Conservation (phyloP, 2,888 invertebrate genomes). For the Eledona agricola region DNA sequence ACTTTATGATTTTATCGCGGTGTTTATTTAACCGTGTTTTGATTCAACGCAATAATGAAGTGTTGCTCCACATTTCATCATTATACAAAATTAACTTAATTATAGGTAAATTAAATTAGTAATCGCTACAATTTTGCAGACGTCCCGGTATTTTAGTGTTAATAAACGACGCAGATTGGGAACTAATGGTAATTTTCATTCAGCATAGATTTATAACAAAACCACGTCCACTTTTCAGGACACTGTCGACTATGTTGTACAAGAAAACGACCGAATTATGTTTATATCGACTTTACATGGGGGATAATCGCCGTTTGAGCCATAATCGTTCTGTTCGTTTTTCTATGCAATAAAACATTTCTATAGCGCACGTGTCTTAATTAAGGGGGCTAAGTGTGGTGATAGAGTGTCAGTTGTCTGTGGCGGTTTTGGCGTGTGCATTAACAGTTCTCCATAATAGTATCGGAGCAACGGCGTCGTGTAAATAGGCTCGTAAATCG, state of each 20-base stretch:
- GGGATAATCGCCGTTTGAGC: too few relatives aligned
- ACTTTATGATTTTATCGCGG: too few relatives aligned
- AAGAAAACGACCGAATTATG: constrained; percentile 74
- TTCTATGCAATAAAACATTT: constrained; percentile 14
- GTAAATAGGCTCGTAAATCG: constrained; percentile 41
- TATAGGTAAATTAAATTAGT: too few relatives aligned
- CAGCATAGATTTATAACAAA: not conserved
- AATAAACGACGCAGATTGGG: constrained; percentile 97
- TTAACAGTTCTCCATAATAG: constrained; percentile 34
- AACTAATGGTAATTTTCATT: constrained; percentile 71
- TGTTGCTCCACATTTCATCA: too few relatives aligned
- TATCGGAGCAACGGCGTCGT: constrained; percentile 29
- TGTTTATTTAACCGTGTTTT: too few relatives aligned
- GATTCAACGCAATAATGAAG: too few relatives aligned
- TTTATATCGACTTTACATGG: constrained; percentile 89
- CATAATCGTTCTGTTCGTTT: too few relatives aligned
- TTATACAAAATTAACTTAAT: too few relatives aligned
- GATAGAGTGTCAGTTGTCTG: constrained; percentile 16
- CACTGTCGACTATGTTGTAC: constrained; percentile 75
- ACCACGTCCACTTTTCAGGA: constrained; percentile 63
- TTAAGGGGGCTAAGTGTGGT: constrained; percentile 8
- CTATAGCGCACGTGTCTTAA: constrained; percentile 26
- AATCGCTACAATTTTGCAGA: too few relatives aligned
- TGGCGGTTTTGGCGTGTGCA: constrained; percentile 35
- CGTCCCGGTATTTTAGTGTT: constrained; percentile 94